Percentiles rank a stretch among this genome's conserved stretches.
phyloP scores from a whole-genome alignment of 2,888 invertebrate species.

The Erebia ligea region DNA sequence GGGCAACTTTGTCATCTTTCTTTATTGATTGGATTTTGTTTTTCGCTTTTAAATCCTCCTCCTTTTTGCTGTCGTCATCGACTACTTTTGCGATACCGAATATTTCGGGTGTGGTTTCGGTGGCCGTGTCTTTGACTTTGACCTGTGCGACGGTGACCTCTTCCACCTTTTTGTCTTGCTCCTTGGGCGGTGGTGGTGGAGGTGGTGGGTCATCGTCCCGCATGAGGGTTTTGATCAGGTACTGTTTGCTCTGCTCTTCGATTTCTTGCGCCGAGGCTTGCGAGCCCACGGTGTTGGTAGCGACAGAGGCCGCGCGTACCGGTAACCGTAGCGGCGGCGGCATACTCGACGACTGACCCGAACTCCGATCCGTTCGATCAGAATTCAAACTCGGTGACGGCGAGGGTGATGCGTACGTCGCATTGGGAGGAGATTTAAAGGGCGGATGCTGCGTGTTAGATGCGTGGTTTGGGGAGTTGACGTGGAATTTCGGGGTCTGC shows the following conservation, averaged over 20 bases:
- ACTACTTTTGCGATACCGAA: constrained; percentile 81
- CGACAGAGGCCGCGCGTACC: constrained; percentile 59
- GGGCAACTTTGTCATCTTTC: constrained; percentile 64
- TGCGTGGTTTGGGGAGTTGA: constrained; percentile 46
- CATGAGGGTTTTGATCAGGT: constrained; percentile 95
- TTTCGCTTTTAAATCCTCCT: constrained; percentile 53
- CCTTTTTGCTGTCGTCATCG: constrained; percentile 56
- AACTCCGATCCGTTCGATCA: constrained; percentile 38
- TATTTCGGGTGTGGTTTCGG: constrained; percentile 75
- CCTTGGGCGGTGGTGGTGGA: constrained; percentile 86
- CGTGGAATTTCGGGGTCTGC: constrained; percentile 52
- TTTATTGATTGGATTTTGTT: constrained; percentile 52
- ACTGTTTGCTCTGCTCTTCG: constrained; percentile 88
- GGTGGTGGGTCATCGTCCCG: constrained; percentile 93
- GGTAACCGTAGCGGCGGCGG: constrained; percentile 70
- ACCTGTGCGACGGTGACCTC: constrained; percentile 77
- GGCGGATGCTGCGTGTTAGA: constrained; percentile 44
- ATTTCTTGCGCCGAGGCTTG: constrained; percentile 82
- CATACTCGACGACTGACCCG: constrained; percentile 54
- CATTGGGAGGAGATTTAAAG: constrained; percentile 57
- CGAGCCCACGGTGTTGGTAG: constrained; percentile 74
- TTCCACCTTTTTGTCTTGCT: constrained; percentile 82
- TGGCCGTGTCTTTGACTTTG: constrained; percentile 63
- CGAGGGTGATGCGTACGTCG: constrained; percentile 40
- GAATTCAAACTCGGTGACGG: constrained; percentile 42